phyloP scores from a whole-genome alignment of 2,888 invertebrate genomes.

The Nymphalis urticae region DNA sequence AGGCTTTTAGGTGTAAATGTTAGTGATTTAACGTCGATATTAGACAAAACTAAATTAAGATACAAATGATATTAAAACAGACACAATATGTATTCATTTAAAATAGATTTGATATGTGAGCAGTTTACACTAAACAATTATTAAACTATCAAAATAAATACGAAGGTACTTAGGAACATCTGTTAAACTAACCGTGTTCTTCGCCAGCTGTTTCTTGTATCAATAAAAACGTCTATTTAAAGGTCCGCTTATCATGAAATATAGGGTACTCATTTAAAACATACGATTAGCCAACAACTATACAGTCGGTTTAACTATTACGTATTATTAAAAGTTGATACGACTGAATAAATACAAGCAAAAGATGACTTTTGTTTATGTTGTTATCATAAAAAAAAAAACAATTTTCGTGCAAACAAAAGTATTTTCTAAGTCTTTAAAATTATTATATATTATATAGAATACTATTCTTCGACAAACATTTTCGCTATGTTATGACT shows the following conservation, averaged over 20 bases:
- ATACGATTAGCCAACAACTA: background rate
- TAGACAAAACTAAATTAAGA: too few species aligned
- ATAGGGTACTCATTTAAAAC: constrained; percentile 5
- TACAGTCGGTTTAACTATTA: background rate
- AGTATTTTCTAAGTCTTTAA: background rate
- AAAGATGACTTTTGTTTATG: background rate
- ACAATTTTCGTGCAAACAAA: background rate
- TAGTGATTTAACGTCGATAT: too few species aligned
- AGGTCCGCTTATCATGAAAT: constrained; percentile 11
- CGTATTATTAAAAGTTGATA: background rate
- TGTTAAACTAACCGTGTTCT: constrained; percentile 8
- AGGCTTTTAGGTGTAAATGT: too few species aligned
- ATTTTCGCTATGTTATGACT: too few species aligned
- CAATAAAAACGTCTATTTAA: constrained; percentile 12
- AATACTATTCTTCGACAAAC: too few species aligned
- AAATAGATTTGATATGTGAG: background rate
- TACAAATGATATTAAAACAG: too few species aligned
- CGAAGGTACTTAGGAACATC: constrained; percentile 8
- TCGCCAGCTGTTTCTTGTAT: constrained; percentile 14
- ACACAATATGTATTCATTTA: background rate
- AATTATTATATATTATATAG: too few species aligned
- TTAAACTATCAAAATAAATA: background rate
- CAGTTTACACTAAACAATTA: background rate
- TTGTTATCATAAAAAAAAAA: background rate
- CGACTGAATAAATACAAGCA: background rate